phyloP scores from a whole-genome alignment of 1,140 invertebrate species.

The Odontomachus brunneus region DNA sequence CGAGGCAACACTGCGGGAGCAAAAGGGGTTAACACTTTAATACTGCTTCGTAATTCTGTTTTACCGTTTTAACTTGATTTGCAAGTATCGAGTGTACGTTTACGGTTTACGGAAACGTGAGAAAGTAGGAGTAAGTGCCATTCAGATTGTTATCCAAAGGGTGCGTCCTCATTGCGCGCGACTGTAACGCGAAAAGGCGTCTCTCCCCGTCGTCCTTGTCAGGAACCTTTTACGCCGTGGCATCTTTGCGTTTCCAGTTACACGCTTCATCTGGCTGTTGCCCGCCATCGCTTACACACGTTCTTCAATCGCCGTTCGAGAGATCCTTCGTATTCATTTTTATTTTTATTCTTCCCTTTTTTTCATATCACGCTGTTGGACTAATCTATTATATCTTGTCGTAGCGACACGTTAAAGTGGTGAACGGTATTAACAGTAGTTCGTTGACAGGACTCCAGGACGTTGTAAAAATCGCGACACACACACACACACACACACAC shows the following conservation, averaged over 20 bases:
- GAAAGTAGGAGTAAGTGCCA: not conserved
- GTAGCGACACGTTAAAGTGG: slow-evolving; percentile 50
- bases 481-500: too few species aligned
- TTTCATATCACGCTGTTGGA: slow-evolving; percentile 29
- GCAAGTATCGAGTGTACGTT: not conserved
- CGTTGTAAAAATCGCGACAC: slow-evolving; percentile 3
- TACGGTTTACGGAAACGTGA: not conserved
- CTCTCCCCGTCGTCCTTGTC: slow-evolving; percentile 22
- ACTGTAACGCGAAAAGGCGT: slow-evolving; percentile 18
- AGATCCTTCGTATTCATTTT: slow-evolving; percentile 9
- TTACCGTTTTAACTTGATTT: slow-evolving; percentile 6
- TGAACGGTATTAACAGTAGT: slow-evolving; percentile 65
- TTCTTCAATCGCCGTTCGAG: slow-evolving; percentile 44
- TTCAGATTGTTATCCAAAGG: not conserved
- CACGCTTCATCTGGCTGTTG: slow-evolving; percentile 49
- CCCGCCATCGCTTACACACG: slow-evolving; percentile 50
- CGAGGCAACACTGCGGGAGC: too few species aligned
- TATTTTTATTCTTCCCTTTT: slow-evolving; percentile 6
- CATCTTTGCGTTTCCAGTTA: slow-evolving; percentile 63
- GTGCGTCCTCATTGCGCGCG: slow-evolving; percentile 13
- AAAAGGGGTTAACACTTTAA: slow-evolving; percentile 15
- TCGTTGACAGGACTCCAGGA: slow-evolving; percentile 59
- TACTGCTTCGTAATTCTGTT: slow-evolving; percentile 24
- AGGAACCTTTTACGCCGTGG: slow-evolving; percentile 32
- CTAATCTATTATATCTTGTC: slow-evolving; percentile 48